Conservation (phyloP, 2,113 vertebrate genomes). For the Anoura caudifer region DNA sequence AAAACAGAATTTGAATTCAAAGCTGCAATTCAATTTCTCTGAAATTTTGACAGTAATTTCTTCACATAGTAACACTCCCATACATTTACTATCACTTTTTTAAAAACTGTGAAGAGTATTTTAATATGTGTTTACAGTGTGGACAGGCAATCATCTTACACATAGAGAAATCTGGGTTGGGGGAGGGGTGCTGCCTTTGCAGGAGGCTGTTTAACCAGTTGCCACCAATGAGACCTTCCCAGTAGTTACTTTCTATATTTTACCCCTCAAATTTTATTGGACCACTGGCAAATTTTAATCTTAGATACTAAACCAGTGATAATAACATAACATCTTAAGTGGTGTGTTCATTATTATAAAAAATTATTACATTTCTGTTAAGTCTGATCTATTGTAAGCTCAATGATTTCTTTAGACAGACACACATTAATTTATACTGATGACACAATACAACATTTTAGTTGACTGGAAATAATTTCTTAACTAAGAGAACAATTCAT, state of each 20-base stretch:
- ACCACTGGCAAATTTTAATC: neutral
- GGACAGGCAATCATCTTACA: neutral
- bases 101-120: neutral
- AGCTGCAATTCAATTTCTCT: neutral
- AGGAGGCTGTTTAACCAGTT: neutral
- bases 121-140: neutral
- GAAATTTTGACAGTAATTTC: neutral
- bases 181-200: neutral
- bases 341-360: neutral
- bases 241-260: neutral
- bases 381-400: neutral
- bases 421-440: neutral
- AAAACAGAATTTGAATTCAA: conserved; percentile 3
- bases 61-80: neutral
- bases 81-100: neutral
- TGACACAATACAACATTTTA: neutral
- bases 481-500: neutral
- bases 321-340: neutral
- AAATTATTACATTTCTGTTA: neutral
- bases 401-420: conserved; percentile 3
- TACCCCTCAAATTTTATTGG: neutral
- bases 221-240: neutral
- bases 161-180: neutral
- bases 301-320: neutral
- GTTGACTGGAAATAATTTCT: neutral